phyloP scores from a whole-genome alignment of 2,797 vertebrate species.

The Phoebastria nigripes region DNA sequence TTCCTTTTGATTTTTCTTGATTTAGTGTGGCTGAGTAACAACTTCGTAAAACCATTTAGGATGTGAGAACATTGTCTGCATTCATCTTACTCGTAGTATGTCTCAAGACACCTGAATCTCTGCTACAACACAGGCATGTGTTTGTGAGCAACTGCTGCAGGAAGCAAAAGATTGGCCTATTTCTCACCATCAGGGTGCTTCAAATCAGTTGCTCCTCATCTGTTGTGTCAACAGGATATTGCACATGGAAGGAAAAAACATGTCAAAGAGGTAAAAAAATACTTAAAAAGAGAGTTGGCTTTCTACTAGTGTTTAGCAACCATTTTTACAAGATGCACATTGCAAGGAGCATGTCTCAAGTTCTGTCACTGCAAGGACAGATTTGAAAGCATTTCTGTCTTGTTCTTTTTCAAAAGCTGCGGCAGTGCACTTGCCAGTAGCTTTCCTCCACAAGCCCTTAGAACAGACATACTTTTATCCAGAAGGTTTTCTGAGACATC shows the following conservation, averaged over 20 bases:
- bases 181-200: not conserved
- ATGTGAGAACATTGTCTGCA: not conserved
- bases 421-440: not conserved
- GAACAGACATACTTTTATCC: not conserved
- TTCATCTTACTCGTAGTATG: not conserved
- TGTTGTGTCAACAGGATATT: not conserved
- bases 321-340: not conserved
- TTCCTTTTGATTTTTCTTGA: not conserved
- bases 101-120: not conserved
- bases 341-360: not conserved
- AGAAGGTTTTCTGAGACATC: not conserved
- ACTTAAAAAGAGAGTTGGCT: not conserved
- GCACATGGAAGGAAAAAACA: not conserved
- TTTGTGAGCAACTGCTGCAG: not conserved
- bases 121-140: fast-evolving
- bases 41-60: not conserved
- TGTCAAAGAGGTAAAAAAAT: not conserved
- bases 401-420: not conserved
- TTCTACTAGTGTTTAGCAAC: not conserved
- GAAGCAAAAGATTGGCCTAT: not conserved
- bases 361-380: not conserved
- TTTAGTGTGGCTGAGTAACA: not conserved
- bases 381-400: not conserved
- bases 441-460: not conserved
- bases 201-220: not conserved